Percentiles rank a stretch among this genome's conserved stretches.
These are phyloP conservation scores for Choreutis nemorana DNA, from an alignment of 2,888 invertebrate species.

Conservation along the genomic window DNA sequence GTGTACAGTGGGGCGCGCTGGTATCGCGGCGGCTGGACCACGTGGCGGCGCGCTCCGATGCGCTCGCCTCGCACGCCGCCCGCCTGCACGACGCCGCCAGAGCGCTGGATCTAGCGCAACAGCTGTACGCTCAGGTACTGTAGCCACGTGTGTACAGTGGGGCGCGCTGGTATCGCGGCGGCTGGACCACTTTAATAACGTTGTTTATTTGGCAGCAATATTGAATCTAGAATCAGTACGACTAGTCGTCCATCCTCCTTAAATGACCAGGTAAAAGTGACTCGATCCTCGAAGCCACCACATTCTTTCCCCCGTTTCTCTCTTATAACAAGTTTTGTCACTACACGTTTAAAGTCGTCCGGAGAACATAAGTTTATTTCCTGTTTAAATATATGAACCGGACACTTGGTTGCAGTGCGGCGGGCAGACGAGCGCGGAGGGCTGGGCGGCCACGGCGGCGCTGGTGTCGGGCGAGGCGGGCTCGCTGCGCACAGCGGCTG, in stretches of 20 bases:
- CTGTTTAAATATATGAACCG: no score
- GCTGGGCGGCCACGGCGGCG: slow-evolving; percentile 19
- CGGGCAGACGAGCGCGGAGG: slow-evolving; percentile 13
- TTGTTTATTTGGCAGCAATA: no score
- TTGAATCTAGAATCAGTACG: no score
- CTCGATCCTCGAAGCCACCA: no score
- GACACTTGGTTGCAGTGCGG: background rate
- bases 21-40: slow-evolving; percentile 69
- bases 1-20: slow-evolving; percentile 76
- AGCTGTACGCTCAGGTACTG: background rate
- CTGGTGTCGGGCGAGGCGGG: slow-evolving; percentile 21
- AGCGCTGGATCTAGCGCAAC: slow-evolving; percentile 36
- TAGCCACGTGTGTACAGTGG: background rate
- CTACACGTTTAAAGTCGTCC: no score
- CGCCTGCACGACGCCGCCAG: slow-evolving; percentile 37
- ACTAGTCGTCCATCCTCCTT: no score
- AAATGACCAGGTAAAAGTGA: no score
- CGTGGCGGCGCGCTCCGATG: slow-evolving; percentile 41
- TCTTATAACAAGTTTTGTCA: no score
- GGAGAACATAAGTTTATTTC: no score
- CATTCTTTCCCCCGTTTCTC: no score
- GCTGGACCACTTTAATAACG: no score
- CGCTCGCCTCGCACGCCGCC: slow-evolving; percentile 33
- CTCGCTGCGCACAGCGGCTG: slow-evolving; percentile 18
- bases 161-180: no score